Percentiles rank a stretch among this genome's conserved stretches.
These are phyloP conservation scores for Parotia lawesii DNA, from an alignment of 2,113 vertebrate species.

Conservation along the genomic window DNA sequence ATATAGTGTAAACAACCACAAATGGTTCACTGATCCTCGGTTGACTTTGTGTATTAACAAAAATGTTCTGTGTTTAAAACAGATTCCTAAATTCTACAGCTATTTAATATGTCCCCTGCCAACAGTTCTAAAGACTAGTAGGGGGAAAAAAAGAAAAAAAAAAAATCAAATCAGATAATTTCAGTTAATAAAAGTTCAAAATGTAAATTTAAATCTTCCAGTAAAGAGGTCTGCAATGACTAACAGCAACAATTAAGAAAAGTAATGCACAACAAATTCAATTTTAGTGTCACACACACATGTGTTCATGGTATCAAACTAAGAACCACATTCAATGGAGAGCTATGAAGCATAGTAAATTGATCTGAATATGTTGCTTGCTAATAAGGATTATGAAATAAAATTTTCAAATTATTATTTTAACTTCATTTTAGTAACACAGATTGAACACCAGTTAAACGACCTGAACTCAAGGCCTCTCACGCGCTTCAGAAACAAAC, in stretches of 20 bases:
- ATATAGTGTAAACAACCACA: neutral
- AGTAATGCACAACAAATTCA: neutral
- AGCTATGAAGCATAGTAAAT: neutral
- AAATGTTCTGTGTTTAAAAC: neutral
- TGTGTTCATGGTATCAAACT: neutral
- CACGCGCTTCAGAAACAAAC: neutral
- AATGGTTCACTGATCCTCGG: neutral
- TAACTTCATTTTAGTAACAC: neutral
- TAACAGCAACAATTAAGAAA: neutral
- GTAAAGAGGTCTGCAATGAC: neutral
- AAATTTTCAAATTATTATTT: neutral
- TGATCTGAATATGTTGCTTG: neutral
- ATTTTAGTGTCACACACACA: neutral
- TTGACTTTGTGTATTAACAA: neutral
- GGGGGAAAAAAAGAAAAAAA: fast-evolving
- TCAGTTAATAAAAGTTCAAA: neutral
- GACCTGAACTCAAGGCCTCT: neutral
- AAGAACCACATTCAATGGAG: neutral
- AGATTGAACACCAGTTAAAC: neutral
- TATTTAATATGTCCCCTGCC: neutral
- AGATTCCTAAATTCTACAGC: neutral
- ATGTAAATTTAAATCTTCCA: neutral
- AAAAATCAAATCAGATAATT: neutral
- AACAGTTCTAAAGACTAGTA: neutral
- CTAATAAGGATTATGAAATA: neutral